Base-by-base conservation (phyloP, 2,888 invertebrate genomes). In the Scaptomyza parva region DNA sequence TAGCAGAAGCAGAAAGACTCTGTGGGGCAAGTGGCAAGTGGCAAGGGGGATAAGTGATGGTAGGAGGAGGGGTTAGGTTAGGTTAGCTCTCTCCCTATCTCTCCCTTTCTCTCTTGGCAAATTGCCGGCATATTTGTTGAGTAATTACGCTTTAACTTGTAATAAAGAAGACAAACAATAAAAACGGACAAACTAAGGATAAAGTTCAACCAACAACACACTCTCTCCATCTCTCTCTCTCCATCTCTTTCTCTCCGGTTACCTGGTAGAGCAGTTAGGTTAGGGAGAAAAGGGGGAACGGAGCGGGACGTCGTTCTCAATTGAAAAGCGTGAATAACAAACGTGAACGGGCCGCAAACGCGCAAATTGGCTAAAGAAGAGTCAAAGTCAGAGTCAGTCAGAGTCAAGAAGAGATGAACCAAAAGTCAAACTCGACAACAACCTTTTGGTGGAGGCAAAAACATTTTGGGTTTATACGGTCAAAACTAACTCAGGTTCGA, bases 151-250 rank as follows among this genome's bases (percentile, higher is more conserved):
- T 88, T 82, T 86, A 88, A 86, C 89, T 86, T 88, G 87, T 79
- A 89, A 88, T 89, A 89, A 88, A 88, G 87, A 89, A 89, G 86
- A 81, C 89, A 89, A 89, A 88, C 89, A 89, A 89, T 86, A 85
- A 89, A 89, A 88, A 88, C 76, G 75, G 73, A 86, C 44, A 37
- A 51, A 55, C 53, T 37, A 54, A 62, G 61, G 53, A 67, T 61
- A 48, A 57, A 28, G 37, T 51, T 54, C 33, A n/a, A n/a, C n/a
- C n/a, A n/a, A n/a, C n/a, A n/a, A n/a, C n/a, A n/a, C n/a, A n/a
- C n/a, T n/a, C n/a, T n/a, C n/a, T n/a, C 9, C 2, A 1, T 37
- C 37, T 37, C 37, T 3, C 35, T 37, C 35, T 14, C 33, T 37
- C 44, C 41, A 41, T 28, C 35, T 26, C 17, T 26, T 2, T 33